Base-by-base conservation (phyloP, 2,797 vertebrate species). In the Danio albolineatus region DNA sequence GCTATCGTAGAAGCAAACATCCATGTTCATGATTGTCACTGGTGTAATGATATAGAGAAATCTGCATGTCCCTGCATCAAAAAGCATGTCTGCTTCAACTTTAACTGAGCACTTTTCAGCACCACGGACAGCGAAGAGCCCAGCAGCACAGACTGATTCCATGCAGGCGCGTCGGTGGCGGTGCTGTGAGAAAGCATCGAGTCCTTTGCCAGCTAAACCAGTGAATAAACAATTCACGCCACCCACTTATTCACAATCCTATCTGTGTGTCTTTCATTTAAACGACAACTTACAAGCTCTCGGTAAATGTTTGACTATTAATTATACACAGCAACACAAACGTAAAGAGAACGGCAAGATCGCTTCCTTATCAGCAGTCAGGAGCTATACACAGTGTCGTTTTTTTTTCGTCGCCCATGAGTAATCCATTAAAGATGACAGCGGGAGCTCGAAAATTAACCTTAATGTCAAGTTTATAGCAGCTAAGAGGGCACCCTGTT, bases 91-190 rank as follows among this genome's bases (percentile, higher is more conserved):
- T 7, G n/a, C n/a, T 41, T 65, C 13, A 3, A 53, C 82, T 67
- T 85, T 38, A 65, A 86, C 85, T 21, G 38, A 28, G 41, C 14
- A 19, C 56, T 28, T 75, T 78, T 89, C 90, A 93, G 90, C 70
- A 90, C 90, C 86, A 59, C 19, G 87, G 89, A 91, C 84, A 92
- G 89, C 81, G 59, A 44, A 62, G 3, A 51, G 14, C 12, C 39
- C 48, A 57, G 28, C 14, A 12, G 10, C 43, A 49, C 2, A 46
- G 44, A 7, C 2, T 41, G 44, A 7, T 2, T 49, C 21, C 13
- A 36, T 6, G 19, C 14, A 13, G 7, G 36, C 12, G 21, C 72
- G 21, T 62, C 28, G 5, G 46, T 7, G 66, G n/a, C n/a, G 12
- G 44, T 46, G 44, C 16, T 28, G 13, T 14, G 4, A 61, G 43